A percentile compares a stretch with the other conserved stretches of the same genome.
These are phyloP conservation scores for Sphyrna mokarran DNA, from an alignment of 2,113 vertebrate genomes.

Conservation along the genomic window DNA sequence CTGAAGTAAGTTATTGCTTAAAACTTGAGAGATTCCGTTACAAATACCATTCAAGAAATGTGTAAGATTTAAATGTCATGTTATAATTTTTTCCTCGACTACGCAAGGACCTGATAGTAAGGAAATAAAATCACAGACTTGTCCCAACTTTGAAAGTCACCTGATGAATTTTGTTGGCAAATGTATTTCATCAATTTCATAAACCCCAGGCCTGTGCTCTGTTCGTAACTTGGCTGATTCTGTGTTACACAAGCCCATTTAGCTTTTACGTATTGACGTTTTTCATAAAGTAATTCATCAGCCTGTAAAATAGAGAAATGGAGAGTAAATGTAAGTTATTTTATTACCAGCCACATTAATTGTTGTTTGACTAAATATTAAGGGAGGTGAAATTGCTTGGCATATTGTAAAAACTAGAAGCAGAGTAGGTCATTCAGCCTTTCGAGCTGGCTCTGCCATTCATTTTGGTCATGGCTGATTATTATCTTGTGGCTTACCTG, in stretches of 20 bases:
- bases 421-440: no score
- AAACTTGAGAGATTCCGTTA: neutral
- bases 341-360: neutral
- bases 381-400: neutral
- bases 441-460: no score
- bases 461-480: no score
- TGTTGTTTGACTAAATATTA: neutral
- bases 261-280: constrained; percentile 71
- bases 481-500: neutral
- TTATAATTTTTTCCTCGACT: neutral
- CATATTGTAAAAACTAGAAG: neutral
- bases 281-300: constrained; percentile 70
- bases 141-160: constrained; percentile 48
- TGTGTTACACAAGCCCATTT: constrained; percentile 78
- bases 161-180: constrained; percentile 75
- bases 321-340: neutral
- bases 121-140: neutral
- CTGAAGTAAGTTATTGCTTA: neutral
- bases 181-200: constrained; percentile 90
- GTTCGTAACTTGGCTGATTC: constrained; percentile 72
- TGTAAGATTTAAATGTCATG: neutral
- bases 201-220: constrained; percentile 82
- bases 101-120: neutral
- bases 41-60: neutral
- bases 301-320: constrained; percentile 51